Percentiles rank a stretch among this genome's conserved stretches.
Evolutionary conservation across 2,888 invertebrate species (phyloP).

Genomic region (Gibbula magus): DNA sequence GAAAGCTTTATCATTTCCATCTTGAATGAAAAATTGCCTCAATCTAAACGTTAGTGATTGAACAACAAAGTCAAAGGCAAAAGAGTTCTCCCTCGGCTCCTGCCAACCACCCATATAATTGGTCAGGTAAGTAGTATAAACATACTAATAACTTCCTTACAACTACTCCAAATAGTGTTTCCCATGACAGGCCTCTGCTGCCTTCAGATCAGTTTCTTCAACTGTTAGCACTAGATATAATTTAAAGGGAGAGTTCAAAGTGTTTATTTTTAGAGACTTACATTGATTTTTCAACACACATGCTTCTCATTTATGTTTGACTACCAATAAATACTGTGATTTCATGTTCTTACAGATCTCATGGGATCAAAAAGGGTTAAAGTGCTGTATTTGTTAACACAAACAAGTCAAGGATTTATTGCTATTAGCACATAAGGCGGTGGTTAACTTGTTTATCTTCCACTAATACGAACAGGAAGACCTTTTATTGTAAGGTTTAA

Average conservation of each 20-base stretch:
- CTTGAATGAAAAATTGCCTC: too few relatives aligned
- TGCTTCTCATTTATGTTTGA: neutral
- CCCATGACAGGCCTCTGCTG: slow-evolving; percentile 12
- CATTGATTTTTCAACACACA: neutral
- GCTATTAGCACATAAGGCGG: neutral
- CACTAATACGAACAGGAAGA: too few relatives aligned
- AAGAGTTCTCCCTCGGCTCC: neutral
- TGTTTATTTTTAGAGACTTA: neutral
- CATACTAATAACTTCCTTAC: slow-evolving; percentile 5
- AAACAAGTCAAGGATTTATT: neutral
- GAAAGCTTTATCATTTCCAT: too few relatives aligned
- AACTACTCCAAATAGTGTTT: neutral
- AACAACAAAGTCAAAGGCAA: neutral
- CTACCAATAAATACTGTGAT: neutral
- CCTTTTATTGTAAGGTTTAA: too few relatives aligned
- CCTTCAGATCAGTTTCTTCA: neutral
- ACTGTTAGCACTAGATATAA: too few relatives aligned
- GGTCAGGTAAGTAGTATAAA: slow-evolving; percentile 16
- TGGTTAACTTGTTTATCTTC: too few relatives aligned
- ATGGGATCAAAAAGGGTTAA: neutral
- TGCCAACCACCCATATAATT: slow-evolving; percentile 6
- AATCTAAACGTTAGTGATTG: too few relatives aligned
- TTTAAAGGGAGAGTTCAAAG: too few relatives aligned
- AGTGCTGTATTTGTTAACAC: neutral
- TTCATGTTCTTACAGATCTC: neutral